Evolutionary conservation across 2,113 vertebrate species (phyloP).

Genomic region (Sinocyclocheilus anshuiensis): DNA sequence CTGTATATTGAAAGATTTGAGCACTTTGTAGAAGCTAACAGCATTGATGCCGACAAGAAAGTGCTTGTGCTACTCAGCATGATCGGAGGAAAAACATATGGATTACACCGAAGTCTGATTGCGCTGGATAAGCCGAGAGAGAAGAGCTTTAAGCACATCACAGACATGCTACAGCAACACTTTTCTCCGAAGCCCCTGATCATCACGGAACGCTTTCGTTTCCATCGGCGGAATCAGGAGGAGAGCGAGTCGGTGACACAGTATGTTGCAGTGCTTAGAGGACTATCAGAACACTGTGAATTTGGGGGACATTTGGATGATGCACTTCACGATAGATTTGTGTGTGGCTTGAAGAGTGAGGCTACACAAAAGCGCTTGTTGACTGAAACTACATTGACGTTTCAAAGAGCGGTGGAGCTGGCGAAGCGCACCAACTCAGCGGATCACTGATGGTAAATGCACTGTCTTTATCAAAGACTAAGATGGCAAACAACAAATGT

Average conservation of each 20-base stretch:
- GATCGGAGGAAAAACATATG: not conserved
- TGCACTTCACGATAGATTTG: not conserved
- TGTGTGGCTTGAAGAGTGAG: slow-evolving; percentile 4
- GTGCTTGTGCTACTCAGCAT: not conserved
- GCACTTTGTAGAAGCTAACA: slow-evolving; percentile 24
- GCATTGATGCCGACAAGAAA: not conserved
- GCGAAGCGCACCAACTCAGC: too few species aligned
- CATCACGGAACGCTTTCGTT: not conserved
- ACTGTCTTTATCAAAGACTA: too few species aligned
- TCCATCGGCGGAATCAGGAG: too few species aligned
- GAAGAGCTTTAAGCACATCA: not conserved
- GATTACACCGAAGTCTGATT: not conserved
- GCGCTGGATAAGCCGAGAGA: not conserved
- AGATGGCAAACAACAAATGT: too few species aligned
- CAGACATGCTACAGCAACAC: too few species aligned
- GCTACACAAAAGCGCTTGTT: slow-evolving; percentile 2
- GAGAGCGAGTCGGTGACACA: too few species aligned
- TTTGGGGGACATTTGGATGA: slow-evolving; percentile 6
- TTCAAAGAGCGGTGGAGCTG: too few species aligned
- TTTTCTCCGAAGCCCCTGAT: too few species aligned
- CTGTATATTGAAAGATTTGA: slow-evolving; percentile 13
- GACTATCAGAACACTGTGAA: not conserved
- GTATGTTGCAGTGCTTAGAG: too few species aligned
- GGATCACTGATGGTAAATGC: too few species aligned
- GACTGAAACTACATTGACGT: not conserved